These are phyloP conservation scores for Cephus pygmeus DNA, from an alignment of 2,888 invertebrate species.

Conservation along the genomic window DNA sequence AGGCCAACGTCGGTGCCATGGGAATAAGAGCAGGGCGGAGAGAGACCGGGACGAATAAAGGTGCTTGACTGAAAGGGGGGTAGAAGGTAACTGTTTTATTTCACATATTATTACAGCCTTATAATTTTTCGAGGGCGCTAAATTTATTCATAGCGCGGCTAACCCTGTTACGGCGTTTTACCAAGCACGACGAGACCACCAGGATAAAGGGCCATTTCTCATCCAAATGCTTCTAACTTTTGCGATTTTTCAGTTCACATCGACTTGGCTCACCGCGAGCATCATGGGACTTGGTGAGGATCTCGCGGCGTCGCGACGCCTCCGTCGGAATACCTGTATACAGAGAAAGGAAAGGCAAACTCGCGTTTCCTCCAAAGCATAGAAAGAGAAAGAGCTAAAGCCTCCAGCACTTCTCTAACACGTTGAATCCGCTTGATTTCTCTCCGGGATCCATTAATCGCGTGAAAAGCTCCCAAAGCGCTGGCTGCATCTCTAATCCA, in stretches of 20 bases:
- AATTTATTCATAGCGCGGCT: constrained; percentile 63
- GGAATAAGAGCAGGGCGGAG: neutral
- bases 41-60: neutral
- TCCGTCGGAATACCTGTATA: neutral
- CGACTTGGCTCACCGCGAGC: neutral
- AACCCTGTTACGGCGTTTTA: constrained; percentile 61
- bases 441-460: neutral
- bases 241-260: constrained; percentile 32
- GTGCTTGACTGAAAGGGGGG: constrained; percentile 12
- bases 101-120: constrained; percentile 44
- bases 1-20: neutral
- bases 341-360: neutral
- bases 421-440: neutral
- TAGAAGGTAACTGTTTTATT: constrained; percentile 28
- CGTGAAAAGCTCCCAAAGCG: neutral
- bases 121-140: constrained; percentile 56
- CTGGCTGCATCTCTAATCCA: neutral
- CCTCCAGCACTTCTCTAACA: neutral
- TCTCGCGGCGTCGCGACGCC: neutral
- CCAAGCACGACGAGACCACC: constrained; percentile 30
- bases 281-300: neutral
- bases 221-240: constrained; percentile 45
- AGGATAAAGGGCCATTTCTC: constrained; percentile 31
- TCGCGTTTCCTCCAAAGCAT: neutral
- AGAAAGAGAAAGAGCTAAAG: neutral